Conservation (phyloP, 2,113 vertebrate genomes). For the Tapirus terrestris region DNA sequence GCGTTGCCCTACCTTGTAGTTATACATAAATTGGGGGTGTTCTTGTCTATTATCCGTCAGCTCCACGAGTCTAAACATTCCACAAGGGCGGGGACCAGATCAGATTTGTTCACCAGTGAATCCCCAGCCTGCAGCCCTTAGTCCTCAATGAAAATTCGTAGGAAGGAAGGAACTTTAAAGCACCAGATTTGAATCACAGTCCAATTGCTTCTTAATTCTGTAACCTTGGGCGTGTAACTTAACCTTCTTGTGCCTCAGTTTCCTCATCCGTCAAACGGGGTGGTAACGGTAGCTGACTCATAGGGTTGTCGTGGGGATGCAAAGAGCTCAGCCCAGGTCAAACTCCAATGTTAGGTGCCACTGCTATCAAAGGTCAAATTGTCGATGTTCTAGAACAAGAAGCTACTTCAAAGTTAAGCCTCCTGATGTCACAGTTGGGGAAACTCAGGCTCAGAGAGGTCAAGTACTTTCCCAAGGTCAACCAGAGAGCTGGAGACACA, state of each 20-base stretch:
- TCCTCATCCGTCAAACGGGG: background rate
- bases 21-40: rapidly evolving
- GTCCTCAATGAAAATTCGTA: background rate
- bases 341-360: background rate
- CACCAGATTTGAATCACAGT: background rate
- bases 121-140: background rate
- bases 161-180: background rate
- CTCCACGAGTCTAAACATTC: background rate
- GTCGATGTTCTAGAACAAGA: rapidly evolving
- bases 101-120: background rate
- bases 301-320: rapidly evolving
- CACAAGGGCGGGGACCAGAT: background rate
- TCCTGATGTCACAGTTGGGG: background rate
- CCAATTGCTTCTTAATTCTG: background rate
- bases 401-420: background rate
- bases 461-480: background rate
- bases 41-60: background rate
- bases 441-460: background rate
- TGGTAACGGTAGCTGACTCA: background rate
- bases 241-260: background rate
- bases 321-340: background rate
- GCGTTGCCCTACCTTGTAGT: background rate
- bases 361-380: background rate
- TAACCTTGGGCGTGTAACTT: background rate
- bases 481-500: rapidly evolving